Evolutionary conservation across 1,140 invertebrate genomes (phyloP).

Genomic region (Eumaeus atala): DNA sequence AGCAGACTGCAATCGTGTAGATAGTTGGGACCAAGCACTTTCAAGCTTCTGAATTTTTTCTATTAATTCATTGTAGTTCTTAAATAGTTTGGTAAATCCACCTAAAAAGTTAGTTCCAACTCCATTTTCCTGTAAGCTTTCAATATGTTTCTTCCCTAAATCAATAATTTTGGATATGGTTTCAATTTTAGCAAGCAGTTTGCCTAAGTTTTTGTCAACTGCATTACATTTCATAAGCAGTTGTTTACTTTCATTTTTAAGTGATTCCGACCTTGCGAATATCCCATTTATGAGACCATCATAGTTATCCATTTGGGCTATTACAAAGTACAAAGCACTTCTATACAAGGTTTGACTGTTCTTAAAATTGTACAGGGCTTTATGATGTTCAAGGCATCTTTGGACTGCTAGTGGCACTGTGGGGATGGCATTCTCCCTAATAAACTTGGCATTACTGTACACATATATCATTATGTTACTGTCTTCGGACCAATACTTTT

Average conservation of each 20-base stretch:
- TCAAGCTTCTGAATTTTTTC: constrained; percentile 57
- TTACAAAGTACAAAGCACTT: constrained; percentile 62
- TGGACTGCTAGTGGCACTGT: constrained; percentile 59
- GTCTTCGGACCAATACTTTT: constrained; percentile 60
- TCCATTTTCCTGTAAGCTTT: constrained; percentile 39
- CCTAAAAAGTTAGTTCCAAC: constrained; percentile 47
- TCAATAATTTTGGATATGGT: constrained; percentile 47
- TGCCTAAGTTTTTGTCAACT: constrained; percentile 61
- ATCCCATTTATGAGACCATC: constrained; percentile 56
- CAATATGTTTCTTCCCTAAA: constrained; percentile 47
- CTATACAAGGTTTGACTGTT: constrained; percentile 56
- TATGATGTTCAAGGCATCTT: constrained; percentile 62
- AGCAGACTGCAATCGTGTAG: constrained; percentile 57
- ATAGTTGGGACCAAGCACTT: constrained; percentile 54
- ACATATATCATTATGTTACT: constrained; percentile 53
- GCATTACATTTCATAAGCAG: constrained; percentile 55
- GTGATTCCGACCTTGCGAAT: constrained; percentile 52
- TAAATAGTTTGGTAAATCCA: constrained; percentile 58
- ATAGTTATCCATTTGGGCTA: constrained; percentile 61
- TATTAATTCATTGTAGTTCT: constrained; percentile 41
- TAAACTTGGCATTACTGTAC: constrained; percentile 54
- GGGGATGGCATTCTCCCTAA: constrained; percentile 52
- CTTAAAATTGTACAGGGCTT: constrained; percentile 59
- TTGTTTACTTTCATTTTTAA: constrained; percentile 60
- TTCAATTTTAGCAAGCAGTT: constrained; percentile 54